phyloP scores from a whole-genome alignment of 2,797 vertebrate species.

The Emydoidea blandingii region DNA sequence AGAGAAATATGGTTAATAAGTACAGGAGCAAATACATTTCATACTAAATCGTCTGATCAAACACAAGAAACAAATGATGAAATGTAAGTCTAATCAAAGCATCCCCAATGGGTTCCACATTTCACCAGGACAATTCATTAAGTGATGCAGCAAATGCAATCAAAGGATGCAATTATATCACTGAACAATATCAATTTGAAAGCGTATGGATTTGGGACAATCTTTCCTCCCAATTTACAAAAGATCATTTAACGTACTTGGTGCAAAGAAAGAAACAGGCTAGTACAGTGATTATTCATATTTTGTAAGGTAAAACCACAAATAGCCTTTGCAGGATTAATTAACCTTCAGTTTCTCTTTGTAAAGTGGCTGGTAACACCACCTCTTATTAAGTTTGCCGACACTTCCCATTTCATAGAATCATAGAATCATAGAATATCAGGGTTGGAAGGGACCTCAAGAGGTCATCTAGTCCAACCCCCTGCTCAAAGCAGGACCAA shows the following conservation, averaged over 20 bases:
- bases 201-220: not conserved
- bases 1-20: slow-evolving; percentile 52
- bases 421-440: no score
- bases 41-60: slow-evolving; percentile 22
- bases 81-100: not conserved
- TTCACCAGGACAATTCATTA: not conserved
- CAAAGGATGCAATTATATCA: not conserved
- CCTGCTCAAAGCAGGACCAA: no score
- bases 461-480: no score
- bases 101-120: not conserved
- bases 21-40: slow-evolving; percentile 40
- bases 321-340: slow-evolving; percentile 36
- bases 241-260: not conserved
- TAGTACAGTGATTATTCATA: slow-evolving; percentile 2
- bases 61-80: slow-evolving; percentile 19
- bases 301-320: not conserved
- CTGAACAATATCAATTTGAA: not conserved
- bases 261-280: slow-evolving; percentile 27
- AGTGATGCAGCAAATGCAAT: not conserved
- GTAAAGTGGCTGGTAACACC: not conserved
- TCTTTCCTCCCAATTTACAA: not conserved
- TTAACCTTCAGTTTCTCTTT: slow-evolving; percentile 59
- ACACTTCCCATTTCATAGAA: not conserved
- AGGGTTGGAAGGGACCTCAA: no score
- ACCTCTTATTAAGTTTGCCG: not conserved